A percentile compares a stretch with the other conserved stretches of the same genome.
Conservation (phyloP, 2,113 vertebrate genomes). For the Gymnocephalus cernua region DNA sequence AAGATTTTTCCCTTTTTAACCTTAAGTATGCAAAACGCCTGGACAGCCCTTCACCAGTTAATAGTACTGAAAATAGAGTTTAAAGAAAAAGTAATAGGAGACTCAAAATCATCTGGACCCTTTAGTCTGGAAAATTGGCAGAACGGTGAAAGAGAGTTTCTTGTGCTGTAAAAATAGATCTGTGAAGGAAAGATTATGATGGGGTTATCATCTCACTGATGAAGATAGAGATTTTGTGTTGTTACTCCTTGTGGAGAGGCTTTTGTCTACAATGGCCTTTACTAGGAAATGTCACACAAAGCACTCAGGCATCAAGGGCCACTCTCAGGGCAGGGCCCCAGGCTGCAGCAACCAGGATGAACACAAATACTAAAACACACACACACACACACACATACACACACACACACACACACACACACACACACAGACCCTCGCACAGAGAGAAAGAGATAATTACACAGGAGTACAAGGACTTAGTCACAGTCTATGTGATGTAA, state of each 20-base stretch:
- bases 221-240: conserved; percentile 38
- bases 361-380: background rate
- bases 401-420: background rate
- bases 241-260: conserved; percentile 56
- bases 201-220: conserved; percentile 30
- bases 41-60: conserved; percentile 32
- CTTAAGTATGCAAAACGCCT: conserved; percentile 37
- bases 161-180: conserved; percentile 5
- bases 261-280: conserved; percentile 80
- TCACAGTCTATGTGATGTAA: background rate
- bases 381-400: background rate
- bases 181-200: conserved; percentile 21
- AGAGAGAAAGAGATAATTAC: background rate
- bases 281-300: conserved; percentile 76
- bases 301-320: conserved; percentile 61
- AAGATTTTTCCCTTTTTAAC: conserved; percentile 54
- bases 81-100: conserved; percentile 33
- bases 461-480: background rate
- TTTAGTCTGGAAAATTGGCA: conserved; percentile 14
- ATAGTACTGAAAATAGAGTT: conserved; percentile 33
- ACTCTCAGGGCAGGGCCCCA: conserved; percentile 48
- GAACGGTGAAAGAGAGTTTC: conserved; percentile 9
- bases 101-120: conserved; percentile 9
- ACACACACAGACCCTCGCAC: background rate
- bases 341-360: conserved; percentile 27